These are phyloP conservation scores for Sphaerodactylus townsendi DNA, from an alignment of 2,113 vertebrate genomes.

Conservation along the genomic window DNA sequence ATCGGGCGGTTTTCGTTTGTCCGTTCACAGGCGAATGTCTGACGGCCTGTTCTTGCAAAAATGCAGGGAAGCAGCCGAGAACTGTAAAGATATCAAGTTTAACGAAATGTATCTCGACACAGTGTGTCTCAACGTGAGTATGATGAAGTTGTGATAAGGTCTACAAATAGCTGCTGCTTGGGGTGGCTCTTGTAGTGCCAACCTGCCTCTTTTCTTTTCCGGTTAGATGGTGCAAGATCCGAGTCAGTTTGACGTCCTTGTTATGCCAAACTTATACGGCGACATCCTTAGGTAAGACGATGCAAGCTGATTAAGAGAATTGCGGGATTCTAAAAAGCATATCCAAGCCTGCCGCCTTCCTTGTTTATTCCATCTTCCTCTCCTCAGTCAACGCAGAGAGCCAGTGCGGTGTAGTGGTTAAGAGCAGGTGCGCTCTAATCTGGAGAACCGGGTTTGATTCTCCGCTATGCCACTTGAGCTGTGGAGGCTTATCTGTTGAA, in stretches of 20 bases:
- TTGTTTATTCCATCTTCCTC: not conserved
- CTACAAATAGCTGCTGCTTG: not conserved
- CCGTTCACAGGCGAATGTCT: slow-evolving; percentile 90
- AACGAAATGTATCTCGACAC: slow-evolving; percentile 98
- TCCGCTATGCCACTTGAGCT: no score
- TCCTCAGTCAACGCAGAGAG: no score
- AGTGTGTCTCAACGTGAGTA: slow-evolving; percentile 93
- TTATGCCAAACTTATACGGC: slow-evolving; percentile 97
- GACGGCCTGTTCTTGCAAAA: slow-evolving; percentile 94
- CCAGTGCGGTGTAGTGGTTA: no score
- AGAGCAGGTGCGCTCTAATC: no score
- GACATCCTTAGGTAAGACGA: slow-evolving; percentile 90
- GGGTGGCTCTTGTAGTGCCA: slow-evolving; percentile 2
- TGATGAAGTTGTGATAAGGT: no score
- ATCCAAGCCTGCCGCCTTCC: not conserved
- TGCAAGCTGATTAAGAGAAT: not conserved
- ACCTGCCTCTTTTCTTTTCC: not conserved
- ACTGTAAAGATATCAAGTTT: slow-evolving; percentile 95
- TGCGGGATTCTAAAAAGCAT: no score
- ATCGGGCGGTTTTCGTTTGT: slow-evolving; percentile 12
- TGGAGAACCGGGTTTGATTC: no score
- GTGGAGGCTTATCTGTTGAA: no score
- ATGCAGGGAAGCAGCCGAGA: slow-evolving; percentile 95
- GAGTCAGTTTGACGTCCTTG: slow-evolving; percentile 92
- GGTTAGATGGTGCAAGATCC: slow-evolving; percentile 96